Base-by-base conservation (phyloP, 2,888 invertebrate genomes). In the Patella caerulea region DNA sequence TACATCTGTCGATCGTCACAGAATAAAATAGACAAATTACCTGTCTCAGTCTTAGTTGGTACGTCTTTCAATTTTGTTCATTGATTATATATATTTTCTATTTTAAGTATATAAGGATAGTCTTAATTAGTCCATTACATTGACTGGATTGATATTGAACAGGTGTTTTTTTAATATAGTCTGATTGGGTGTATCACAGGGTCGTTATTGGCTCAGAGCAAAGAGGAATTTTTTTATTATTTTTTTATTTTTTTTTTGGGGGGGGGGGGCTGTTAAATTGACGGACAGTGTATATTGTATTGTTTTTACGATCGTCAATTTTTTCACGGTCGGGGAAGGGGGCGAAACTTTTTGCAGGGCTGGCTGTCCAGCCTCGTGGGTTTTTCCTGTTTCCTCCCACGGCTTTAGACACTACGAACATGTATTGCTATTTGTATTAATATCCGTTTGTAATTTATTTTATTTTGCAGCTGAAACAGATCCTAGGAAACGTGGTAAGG, bases 1-100 rank as follows among this genome's bases (percentile, higher is more conserved):
- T 65, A 65, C 14, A 65, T 65, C 65, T 65, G 65, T 65, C 65
- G 65, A 24, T 65, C 65, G 11, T 65, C 65, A 24, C 65, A 65
- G 65, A 24, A 65, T 24, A 65, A 65, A 65, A 65, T 65, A 24
- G 65, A 65, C 24, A 65, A 65, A 65, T 24, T 65, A 65, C 19
- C 65, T 11, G 65, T 65, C 12, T 19, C 19, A 12, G 65, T 65
- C 14, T 24, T 65, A 24, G 65, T 65, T 24, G 65, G 65, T 65
- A 24, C 19, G 65, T 65, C 14, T 15, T 19, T 3, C 3, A 24
- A 12, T 0, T 19, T 11, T 65, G 12, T 5, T 65, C n/a, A 19
- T 65, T 9, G 7, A 45, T 45, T 45, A 45, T 45, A 45, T 34
- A 34, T 34, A 3, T 45, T n/a, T n/a, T 9, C 45, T 45, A 45